Conservation (phyloP, 2,888 invertebrate species). For the Malacosoma neustria region DNA sequence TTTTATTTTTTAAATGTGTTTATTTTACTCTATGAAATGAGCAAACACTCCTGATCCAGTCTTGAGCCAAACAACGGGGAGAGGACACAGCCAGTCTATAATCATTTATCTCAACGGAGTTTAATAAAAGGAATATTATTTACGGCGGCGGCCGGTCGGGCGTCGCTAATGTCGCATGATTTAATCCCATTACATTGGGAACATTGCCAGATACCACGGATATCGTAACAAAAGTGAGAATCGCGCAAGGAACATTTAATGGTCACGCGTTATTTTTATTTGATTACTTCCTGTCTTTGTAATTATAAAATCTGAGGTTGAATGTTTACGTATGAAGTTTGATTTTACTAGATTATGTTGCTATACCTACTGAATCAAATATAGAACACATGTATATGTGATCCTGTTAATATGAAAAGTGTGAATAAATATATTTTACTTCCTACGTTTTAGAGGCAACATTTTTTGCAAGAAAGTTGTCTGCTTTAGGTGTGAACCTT, state of each 20-base stretch:
- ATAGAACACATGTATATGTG: no score
- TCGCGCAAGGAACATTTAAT: not conserved
- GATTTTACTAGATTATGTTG: no score
- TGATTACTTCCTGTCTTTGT: not conserved
- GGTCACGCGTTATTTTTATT: not conserved
- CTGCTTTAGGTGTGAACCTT: no score
- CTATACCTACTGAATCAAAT: no score
- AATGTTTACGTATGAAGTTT: no score
- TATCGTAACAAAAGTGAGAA: not conserved
- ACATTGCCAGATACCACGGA: constrained; percentile 37
- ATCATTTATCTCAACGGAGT: constrained; percentile 70
- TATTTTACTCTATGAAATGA: constrained; percentile 6
- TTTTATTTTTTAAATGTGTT: no score
- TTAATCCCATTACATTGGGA: constrained; percentile 69
- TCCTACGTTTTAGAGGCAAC: no score
- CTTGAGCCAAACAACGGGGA: constrained; percentile 40
- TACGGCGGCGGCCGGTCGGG: constrained; percentile 48
- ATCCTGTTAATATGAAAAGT: no score
- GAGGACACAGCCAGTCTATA: constrained; percentile 57
- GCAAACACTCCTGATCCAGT: constrained; percentile 12
- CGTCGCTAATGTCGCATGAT: constrained; percentile 68
- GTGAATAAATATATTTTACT: no score
- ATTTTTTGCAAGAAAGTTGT: no score
- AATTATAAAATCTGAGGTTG: not conserved
- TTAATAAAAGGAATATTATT: constrained; percentile 75